Evolutionary conservation across 2,888 invertebrate species (phyloP), one percentile per base, ranked within the genome.

Genomic region (Frankliniella fusca): DNA sequence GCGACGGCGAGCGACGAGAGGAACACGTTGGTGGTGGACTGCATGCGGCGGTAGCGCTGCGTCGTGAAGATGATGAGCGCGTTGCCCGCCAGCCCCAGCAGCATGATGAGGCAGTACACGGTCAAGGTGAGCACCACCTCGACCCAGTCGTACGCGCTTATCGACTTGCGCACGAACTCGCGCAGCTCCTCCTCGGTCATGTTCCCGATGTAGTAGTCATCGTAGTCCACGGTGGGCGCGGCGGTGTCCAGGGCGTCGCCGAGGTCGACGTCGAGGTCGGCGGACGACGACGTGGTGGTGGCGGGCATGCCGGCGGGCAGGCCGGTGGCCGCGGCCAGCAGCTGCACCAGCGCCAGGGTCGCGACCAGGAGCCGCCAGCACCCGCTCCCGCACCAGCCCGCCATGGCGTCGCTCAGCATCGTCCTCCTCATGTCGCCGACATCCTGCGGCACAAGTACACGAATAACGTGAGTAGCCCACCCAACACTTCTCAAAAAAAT

Each of bases 1-100:
- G 93, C 93, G 0, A 91, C 91, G 11, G 93, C 93, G 83, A 94
- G 88, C 85, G 92, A 92, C 28, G 92, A 91, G 76, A 94, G 89
- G 86, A 94, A 93, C 81, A 93, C 90, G 86, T 94, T 94, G 48
- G 93, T 93, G 80, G 87, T 91, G 85, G 90, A 92, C 86, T 90
- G 90, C 91, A 92, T 91, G 81, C 90, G 87, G 82, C 90, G 87
- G 86, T 90, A 91, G 81, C 89, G 87, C 70, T 88, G 88, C 70
- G 91, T 91, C n/a, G 91, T 90, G 85, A 90, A 90, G 83, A 92
- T 90, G 83, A 92, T 91, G 82, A 92, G 87, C 38, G 87, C 84
- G 85, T 92, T 90, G 84, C 93, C 93, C 50, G 90, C 88, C 79
- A 92, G 87, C 61, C 93, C 93, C 61, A 92, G 87, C 81, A 91